Evolutionary conservation across 2,888 invertebrate species (phyloP), one percentile per base, ranked within the genome.

Genomic region (Cyclophora albipunctata): DNA sequence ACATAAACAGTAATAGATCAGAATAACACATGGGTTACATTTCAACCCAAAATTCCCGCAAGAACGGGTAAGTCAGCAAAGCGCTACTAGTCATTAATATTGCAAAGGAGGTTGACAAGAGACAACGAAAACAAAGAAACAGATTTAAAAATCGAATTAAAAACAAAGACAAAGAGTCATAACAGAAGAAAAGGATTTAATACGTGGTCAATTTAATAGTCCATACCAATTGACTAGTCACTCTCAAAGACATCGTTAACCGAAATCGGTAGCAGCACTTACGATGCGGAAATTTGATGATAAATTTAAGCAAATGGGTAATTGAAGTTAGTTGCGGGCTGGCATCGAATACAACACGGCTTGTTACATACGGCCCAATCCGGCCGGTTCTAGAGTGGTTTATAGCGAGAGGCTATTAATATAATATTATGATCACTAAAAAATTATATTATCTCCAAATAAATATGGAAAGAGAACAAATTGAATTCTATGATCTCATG

Each of bases 251-350:
- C 40, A 40, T 51, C 45, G 53, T 49, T 47, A 49, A 45, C 50
- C 34, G 47, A 48, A 51, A 61, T 58, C 58, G 47, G 52, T 58
- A 62, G 52, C 59, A 56, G 60, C 54, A 50, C 57, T 55, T 58
- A 64, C 59, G 59, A 62, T 62, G 37, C 37, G 62, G 64, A 68
- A 63, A 69, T 69, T 67, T 69, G 63, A 69, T 75, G 73, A 73
- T 78, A 78, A 78, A 80, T 79, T 78, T 74, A 75, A 72, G 76
- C 79, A 80, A 81, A 82, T 81, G 74, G 78, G 73, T 76, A 73
- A 77, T 73, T 72, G 69, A 63, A 69, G 73, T 67, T 73, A 73
- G 71, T 73, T 69, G 70, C 66, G 65, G 66, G 64, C 63, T 73
- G 61, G 71, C 69, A 69, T 62, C 60, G 64, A 68, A 71, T 71